Evolutionary conservation across 2,888 invertebrate genomes (phyloP).

Genomic region (Cheilosia soror): DNA sequence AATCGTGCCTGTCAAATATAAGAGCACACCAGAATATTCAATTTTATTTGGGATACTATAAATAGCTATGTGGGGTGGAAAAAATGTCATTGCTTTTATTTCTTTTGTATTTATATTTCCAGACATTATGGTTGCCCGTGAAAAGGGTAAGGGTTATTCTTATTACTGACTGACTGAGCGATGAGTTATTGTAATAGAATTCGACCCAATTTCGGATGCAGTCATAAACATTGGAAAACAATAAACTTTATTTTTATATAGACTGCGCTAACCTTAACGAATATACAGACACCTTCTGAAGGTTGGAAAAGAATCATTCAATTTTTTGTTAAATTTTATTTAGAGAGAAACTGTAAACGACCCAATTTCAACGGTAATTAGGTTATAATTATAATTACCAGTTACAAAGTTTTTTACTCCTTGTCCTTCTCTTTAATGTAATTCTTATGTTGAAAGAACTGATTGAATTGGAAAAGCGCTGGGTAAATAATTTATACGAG

Average conservation of each 20-base stretch:
- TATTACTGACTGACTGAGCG: neutral
- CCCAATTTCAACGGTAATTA: conserved; percentile 43
- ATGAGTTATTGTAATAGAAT: conserved; percentile 44
- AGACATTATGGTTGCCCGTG: neutral
- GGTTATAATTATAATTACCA: conserved; percentile 31
- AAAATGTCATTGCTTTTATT: conserved; percentile 33
- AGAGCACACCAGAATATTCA: conserved; percentile 23
- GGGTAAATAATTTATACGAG: conserved; percentile 43
- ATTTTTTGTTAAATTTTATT: no score
- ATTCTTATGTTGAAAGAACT: neutral
- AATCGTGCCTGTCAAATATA: conserved; percentile 88
- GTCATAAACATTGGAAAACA: conserved; percentile 39
- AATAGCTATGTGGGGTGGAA: conserved; percentile 18
- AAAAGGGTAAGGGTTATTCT: conserved; percentile 10
- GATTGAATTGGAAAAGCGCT: conserved; percentile 17
- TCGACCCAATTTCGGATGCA: conserved; percentile 43
- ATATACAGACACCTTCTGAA: neutral
- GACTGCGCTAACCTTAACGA: conserved; percentile 4
- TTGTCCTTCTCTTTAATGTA: neutral
- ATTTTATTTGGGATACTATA: conserved; percentile 29
- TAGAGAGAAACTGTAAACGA: no score
- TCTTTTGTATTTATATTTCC: conserved; percentile 4
- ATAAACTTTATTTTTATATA: conserved; percentile 16
- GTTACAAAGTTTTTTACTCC: neutral
- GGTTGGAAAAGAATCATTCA: neutral